Base-by-base conservation (phyloP, 2,797 vertebrate genomes). In the Anguilla pacifica region DNA sequence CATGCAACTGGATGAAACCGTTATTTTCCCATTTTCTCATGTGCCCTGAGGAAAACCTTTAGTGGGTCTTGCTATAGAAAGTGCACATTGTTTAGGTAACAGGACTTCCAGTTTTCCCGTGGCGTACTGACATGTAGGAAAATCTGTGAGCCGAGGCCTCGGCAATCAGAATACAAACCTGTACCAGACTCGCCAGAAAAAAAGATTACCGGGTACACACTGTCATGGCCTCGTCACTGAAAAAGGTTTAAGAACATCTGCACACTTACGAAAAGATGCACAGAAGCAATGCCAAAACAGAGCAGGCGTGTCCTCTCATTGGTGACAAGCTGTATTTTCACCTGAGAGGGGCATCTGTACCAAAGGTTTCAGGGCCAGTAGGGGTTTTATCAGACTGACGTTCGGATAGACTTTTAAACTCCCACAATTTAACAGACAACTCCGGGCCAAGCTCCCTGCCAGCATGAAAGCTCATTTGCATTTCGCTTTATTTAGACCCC, bases 121-220 rank as follows among this genome's bases (percentile, higher is more conserved):
- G 46, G 2, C 11, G 28, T 49, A 79, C 31, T 7, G 5, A 43
- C 39, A 79, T 79, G 13, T 13, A 22, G 35, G 13, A 3, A 79
- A 79, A 19, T 46, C 25, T 57, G 82, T 84, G 51, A 57, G 43
- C 53, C 6, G 51, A 15, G 6, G 51, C 83, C 91, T 92, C 67
- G 90, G 91, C 93, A 94, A 95, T 95, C 92, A 93, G 91, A 94
- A 94, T 94, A 93, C 93, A 93, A 92, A 92, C 91, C 89, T 90
- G 91, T 79, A 85, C 87, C 88, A 90, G 88, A 31, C 84, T 77
- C 90, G 86, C 88, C 83, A 81, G 87, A 91, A 85, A 93, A 90
- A 88, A 89, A 91, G 90, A 93, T 94, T 93, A 94, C 89, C 88
- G 84, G 84, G 87, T 91, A 91, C 85, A 89, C 11, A 6, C 87